Conservation (phyloP, 2,888 invertebrate genomes). For the Netelia fuscicornis region DNA sequence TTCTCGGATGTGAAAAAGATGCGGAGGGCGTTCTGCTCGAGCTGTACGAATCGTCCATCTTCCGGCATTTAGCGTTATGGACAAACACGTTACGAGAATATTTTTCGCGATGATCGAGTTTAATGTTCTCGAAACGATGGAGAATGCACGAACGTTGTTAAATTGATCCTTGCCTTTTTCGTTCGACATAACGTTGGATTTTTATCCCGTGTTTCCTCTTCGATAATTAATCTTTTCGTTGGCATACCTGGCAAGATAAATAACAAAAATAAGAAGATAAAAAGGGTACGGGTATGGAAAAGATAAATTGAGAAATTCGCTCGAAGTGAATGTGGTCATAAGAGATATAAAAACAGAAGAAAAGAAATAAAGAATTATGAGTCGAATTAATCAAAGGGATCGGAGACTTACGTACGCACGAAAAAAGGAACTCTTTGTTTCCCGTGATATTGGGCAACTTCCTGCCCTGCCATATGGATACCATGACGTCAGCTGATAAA, state of each 20-base stretch:
- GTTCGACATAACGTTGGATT: constrained; percentile 41
- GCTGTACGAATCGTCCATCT: constrained; percentile 37
- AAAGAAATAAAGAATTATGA: neutral
- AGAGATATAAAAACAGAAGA: constrained; percentile 22
- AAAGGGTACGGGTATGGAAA: neutral
- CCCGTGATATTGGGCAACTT: neutral
- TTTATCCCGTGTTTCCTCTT: neutral
- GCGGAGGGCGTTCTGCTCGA: constrained; percentile 18
- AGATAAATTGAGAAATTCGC: neutral
- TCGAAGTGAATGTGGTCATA: neutral
- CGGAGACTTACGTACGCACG: neutral
- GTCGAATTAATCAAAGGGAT: neutral
- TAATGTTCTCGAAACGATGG: neutral
- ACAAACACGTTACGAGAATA: neutral
- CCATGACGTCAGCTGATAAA: constrained; percentile 5
- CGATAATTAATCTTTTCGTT: constrained; percentile 7
- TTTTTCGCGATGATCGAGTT: neutral
- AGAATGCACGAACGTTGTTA: constrained; percentile 16
- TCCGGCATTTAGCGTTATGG: constrained; percentile 8
- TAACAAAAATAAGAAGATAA: constrained; percentile 4
- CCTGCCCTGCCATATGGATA: neutral
- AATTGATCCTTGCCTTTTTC: neutral
- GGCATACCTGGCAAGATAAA: neutral
- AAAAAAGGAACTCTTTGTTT: neutral
- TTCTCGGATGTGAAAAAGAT: constrained; percentile 9